Conservation (phyloP, 2,888 invertebrate genomes). For the Leptura quadrifasciata region DNA sequence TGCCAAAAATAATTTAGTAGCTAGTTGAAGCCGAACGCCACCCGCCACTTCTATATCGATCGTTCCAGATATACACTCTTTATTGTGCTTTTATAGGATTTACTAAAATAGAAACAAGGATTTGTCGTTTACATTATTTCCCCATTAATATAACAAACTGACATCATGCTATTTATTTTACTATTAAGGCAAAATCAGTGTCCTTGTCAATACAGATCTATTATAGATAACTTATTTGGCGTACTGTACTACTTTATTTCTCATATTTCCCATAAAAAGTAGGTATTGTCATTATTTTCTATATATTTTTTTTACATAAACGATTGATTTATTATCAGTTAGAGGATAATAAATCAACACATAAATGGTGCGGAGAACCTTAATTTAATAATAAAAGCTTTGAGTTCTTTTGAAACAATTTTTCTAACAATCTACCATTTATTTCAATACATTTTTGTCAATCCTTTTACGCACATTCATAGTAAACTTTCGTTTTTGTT, state of each 20-base stretch:
- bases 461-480: too few species aligned
- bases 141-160: not conserved
- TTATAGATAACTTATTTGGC: not conserved
- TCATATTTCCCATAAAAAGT: not conserved
- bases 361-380: too few species aligned
- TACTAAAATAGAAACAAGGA: constrained; percentile 1
- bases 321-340: not conserved
- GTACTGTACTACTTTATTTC: not conserved
- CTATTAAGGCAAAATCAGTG: not conserved
- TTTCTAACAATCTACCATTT: too few species aligned
- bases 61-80: not conserved
- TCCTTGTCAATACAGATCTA: not conserved
- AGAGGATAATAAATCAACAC: too few species aligned
- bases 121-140: not conserved
- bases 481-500: too few species aligned
- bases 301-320: not conserved
- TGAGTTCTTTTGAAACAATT: too few species aligned
- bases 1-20: not conserved
- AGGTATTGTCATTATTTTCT: not conserved
- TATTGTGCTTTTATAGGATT: not conserved
- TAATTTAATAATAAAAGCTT: too few species aligned
- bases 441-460: too few species aligned
- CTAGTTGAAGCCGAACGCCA: not conserved
- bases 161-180: not conserved
- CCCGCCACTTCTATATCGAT: not conserved